phyloP scores from a whole-genome alignment of 2,797 vertebrate species.

The Phoeniculus purpureus region DNA sequence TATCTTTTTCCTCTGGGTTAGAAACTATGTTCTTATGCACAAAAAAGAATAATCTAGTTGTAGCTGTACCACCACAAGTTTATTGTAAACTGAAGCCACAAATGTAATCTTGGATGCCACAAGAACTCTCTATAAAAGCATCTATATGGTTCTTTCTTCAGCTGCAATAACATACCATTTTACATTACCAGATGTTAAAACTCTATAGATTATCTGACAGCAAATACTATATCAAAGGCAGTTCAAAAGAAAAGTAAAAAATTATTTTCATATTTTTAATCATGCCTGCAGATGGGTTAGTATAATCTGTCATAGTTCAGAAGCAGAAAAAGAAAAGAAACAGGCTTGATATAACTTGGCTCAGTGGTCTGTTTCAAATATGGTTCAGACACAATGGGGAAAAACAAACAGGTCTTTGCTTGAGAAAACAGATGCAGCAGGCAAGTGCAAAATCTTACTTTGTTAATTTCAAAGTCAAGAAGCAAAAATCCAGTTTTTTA shows the following conservation, averaged over 20 bases:
- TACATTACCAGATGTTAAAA: constrained; percentile 65
- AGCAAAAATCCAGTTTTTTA: background rate
- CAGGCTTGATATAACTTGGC: constrained; percentile 46
- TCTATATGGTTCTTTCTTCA: constrained; percentile 43
- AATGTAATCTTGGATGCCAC: constrained; percentile 36
- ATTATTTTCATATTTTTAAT: constrained; percentile 60
- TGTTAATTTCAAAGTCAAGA: background rate
- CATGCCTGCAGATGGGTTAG: constrained; percentile 35
- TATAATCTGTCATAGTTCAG: constrained; percentile 52
- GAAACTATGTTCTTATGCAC: constrained; percentile 5
- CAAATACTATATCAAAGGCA: constrained; percentile 56
- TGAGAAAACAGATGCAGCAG: constrained; percentile 58
- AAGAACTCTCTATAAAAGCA: constrained; percentile 25
- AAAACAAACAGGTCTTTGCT: constrained; percentile 63
- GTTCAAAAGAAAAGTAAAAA: constrained; percentile 64
- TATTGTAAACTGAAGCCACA: constrained; percentile 55
- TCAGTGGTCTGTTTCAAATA: constrained; percentile 56
- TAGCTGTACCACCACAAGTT: constrained; percentile 35
- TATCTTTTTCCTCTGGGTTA: background rate
- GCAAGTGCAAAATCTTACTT: constrained; percentile 49
- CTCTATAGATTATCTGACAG: constrained; percentile 42
- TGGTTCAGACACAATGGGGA: constrained; percentile 22
- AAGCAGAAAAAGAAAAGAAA: constrained; percentile 49
- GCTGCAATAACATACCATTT: constrained; percentile 35
- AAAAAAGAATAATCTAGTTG: constrained; percentile 52